Conservation (phyloP, 1,140 invertebrate species). For the Sinonovacula constricta region DNA sequence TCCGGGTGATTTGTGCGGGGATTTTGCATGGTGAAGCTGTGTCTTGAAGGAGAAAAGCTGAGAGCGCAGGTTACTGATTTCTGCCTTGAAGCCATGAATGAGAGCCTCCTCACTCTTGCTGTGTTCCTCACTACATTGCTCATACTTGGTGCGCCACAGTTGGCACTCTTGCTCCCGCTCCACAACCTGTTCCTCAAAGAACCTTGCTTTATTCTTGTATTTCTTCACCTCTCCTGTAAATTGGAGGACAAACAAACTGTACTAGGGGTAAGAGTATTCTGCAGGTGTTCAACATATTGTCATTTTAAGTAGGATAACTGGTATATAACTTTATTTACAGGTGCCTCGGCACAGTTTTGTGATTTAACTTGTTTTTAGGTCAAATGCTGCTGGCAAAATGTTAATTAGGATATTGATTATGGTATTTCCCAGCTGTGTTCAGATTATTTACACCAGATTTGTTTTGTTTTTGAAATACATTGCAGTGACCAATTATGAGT, state of each 20-base stretch:
- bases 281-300: too few relatives aligned
- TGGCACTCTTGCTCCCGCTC: conserved; percentile 22
- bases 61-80: conserved; percentile 35
- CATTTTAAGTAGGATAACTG: too few relatives aligned
- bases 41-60: conserved; percentile 40
- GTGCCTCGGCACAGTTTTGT: too few relatives aligned
- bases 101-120: conserved; percentile 29
- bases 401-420: too few relatives aligned
- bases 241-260: too few relatives aligned
- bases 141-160: conserved; percentile 29
- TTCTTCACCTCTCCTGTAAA: conserved; percentile 27
- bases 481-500: background rate
- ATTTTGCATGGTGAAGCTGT: conserved; percentile 29
- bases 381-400: too few relatives aligned
- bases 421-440: too few relatives aligned
- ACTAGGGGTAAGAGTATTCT: too few relatives aligned
- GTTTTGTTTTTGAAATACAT: too few relatives aligned
- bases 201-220: conserved; percentile 41
- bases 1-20: conserved; percentile 27
- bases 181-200: conserved; percentile 43
- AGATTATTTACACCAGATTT: too few relatives aligned
- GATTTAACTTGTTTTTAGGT: too few relatives aligned
- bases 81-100: conserved; percentile 46
- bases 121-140: conserved; percentile 18
- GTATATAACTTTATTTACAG: too few relatives aligned